Evolutionary conservation across 2,113 vertebrate species (phyloP), one percentile per base, ranked within the genome.

Genomic region (Trichomycterus rosablanca): DNA sequence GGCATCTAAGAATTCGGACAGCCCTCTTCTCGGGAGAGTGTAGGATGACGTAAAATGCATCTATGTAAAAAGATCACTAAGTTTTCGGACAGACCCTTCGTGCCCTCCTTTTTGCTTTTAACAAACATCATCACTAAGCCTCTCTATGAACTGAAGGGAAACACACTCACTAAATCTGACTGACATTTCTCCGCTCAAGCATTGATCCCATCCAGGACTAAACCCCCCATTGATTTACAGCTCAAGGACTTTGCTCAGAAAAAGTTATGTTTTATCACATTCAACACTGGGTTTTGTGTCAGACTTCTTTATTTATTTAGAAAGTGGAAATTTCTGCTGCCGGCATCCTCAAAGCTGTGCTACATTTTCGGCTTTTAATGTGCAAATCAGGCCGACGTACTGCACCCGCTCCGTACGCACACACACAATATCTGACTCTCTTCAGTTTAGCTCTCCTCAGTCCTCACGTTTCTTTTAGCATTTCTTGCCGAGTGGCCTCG

Each of bases 281-380:
- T 10, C 28, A 66, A 48, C 49, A 14, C 42, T 22, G 40, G 16
- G 35, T 9, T n/a, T 39, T 66, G 39, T 54, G 40, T 72, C 59
- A 59, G 51, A 15, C 43, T 19, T 22, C 53, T 66, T 74, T 63
- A 70, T 71, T 71, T 71, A 60, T 71, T 66, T 59, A 71, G 20
- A 55, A 58, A 50, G 50, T 53, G 51, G 45, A 66, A 70, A 63
- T 53, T 52, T 63, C 59, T 70, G 57, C 68, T 74, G 49, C 53
- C 68, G 63, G 69, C 50, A 10, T 59, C 57, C 60, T 72, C 57
- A 72, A 67, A 74, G 63, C 69, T 51, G 49, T 40, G 32, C 48
- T 37, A 49, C 63, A 58, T 70, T 68, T 52, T 40, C 9, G 1
- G 42, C 55, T 52, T 73, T 70, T 68, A 66, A 71, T 60, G 67